Evolutionary conservation across 2,888 invertebrate genomes (phyloP), one percentile per base, ranked within the genome.

Genomic region (Drosophila austrosaltans): DNA sequence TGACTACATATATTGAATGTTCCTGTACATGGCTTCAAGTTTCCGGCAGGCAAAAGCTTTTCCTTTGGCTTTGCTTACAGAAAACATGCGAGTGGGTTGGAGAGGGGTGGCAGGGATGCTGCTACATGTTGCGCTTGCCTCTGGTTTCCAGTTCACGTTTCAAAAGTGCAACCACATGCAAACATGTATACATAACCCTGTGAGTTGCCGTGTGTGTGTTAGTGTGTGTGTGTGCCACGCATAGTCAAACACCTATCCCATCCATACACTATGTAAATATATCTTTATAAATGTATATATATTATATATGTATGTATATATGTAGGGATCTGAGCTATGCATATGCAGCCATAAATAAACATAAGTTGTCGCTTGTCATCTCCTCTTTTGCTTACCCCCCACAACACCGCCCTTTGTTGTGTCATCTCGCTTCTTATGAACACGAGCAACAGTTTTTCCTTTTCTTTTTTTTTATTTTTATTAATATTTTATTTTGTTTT

Each of bases 331-430:
- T 62, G 59, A 60, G 53, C 59, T 62, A 66, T 36, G 36, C 82
- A 83, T 86, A 82, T 86, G 83, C 66, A 71, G 40, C 81, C 74
- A 82, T 82, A 81, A 82, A 86, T 82, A 86, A 83, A 81, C 86
- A 82, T 77, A 82, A 83, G 86, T 79, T 82, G 77, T 71, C 86
- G 78, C 77, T 68, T 66, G 59, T 63, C 70, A 62, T 73, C 61
- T 67, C 73, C 66, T 36, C 36, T 36, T 36, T 73, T 74, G 3
- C 48, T 2, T 22, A 22, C 25, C 25, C 3, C 22, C 20, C 6
- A 0, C 8, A 5, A 2, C 48, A 8, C 48, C 22, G 12, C 61
- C 56, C 62, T 63, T 54, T 30, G 10, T 48, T 30, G 10, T 48
- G 10, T 48, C 48, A 48, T 48, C 42, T 42, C 42, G 6, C 66